These are phyloP conservation scores for Rhamphomyia laevipes DNA, from an alignment of 2,888 invertebrate species.

Conservation along the genomic window DNA sequence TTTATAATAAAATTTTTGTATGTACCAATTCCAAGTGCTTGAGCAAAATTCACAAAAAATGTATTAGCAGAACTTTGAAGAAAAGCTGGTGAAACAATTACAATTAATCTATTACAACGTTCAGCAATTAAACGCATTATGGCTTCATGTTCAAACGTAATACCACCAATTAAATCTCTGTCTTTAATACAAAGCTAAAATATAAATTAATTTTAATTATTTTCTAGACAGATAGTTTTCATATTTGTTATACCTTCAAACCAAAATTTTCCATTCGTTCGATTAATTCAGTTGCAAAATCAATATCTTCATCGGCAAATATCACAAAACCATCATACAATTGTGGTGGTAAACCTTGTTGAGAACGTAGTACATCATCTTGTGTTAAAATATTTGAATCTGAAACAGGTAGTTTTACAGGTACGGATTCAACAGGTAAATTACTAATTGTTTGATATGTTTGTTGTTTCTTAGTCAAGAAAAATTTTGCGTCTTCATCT, in stretches of 20 bases:
- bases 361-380: conserved; percentile 43
- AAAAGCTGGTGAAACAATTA: conserved; percentile 68
- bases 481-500: conserved; percentile 15
- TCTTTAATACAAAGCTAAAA: conserved; percentile 63
- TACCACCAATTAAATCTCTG: conserved; percentile 57
- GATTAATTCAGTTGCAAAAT: conserved; percentile 55
- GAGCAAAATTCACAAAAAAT: conserved; percentile 70
- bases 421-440: neutral
- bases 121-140: conserved; percentile 61
- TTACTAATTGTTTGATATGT: neutral
- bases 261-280: conserved; percentile 50
- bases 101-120: conserved; percentile 66
- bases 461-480: conserved; percentile 9
- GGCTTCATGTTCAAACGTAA: conserved; percentile 57
- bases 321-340: conserved; percentile 69
- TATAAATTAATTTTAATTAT: conserved; percentile 3
- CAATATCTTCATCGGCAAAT: conserved; percentile 59
- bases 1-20: neutral
- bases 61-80: conserved; percentile 59
- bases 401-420: neutral
- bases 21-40: conserved; percentile 67
- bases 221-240: neutral
- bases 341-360: conserved; percentile 43
- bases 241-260: conserved; percentile 44
- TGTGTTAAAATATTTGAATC: conserved; percentile 31